A percentile compares a stretch with the other conserved stretches of the same genome.
These are phyloP conservation scores for Percopsis transmontana DNA, from an alignment of 2,113 vertebrate genomes.

Conservation along the genomic window DNA sequence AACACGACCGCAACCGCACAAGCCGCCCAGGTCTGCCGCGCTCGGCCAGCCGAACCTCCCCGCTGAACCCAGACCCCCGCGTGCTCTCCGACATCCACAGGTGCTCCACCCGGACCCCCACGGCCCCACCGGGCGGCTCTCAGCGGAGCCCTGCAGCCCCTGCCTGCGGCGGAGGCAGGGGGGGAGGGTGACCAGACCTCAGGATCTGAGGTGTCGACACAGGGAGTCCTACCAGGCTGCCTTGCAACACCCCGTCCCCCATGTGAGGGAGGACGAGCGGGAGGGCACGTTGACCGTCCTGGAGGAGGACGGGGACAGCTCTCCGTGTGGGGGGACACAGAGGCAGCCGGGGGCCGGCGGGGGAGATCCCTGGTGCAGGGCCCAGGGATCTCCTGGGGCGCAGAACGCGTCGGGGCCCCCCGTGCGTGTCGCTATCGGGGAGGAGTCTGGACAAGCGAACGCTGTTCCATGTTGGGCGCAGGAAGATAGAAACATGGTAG, in stretches of 20 bases:
- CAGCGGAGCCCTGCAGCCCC: conserved; percentile 76
- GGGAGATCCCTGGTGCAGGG: conserved; percentile 21
- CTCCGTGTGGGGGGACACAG: conserved; percentile 20
- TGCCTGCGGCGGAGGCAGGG: conserved; percentile 74
- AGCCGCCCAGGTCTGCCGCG: background rate
- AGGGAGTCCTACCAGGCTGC: conserved; percentile 80
- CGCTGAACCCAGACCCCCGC: conserved; percentile 10
- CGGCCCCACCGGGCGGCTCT: conserved; percentile 39
- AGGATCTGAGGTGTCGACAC: conserved; percentile 70
- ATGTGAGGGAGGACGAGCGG: conserved; percentile 43
- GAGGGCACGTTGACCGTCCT: conserved; percentile 61
- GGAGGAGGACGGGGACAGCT: conserved; percentile 62
- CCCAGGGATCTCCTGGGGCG: conserved; percentile 23
- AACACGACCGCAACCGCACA: conserved; percentile 11
- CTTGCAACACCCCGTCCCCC: conserved; percentile 71
- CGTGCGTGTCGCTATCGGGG: conserved; percentile 37
- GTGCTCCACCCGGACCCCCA: conserved; percentile 20
- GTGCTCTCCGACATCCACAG: background rate
- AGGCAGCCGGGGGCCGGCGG: conserved; percentile 7
- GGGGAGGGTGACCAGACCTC: conserved; percentile 49
- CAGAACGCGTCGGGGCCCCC: conserved; percentile 16
- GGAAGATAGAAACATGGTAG: conserved; percentile 18
- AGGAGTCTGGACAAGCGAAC: conserved; percentile 60
- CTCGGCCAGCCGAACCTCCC: conserved; percentile 2
- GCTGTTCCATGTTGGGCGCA: conserved; percentile 43